These are phyloP conservation scores for Apodemus speciosus DNA, from an alignment of 2,113 vertebrate genomes.

Conservation along the genomic window DNA sequence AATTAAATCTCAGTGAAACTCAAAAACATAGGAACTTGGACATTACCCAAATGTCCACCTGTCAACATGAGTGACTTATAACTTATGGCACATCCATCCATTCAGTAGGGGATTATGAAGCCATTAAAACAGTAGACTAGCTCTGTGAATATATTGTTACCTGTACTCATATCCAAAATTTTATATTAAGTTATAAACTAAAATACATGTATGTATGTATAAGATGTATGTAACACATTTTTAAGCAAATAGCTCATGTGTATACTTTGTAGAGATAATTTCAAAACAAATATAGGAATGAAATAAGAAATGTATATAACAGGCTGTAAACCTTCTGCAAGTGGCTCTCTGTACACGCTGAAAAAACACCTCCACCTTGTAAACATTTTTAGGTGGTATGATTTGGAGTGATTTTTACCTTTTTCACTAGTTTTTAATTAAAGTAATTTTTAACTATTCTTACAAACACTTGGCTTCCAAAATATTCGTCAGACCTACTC, in stretches of 20 bases:
- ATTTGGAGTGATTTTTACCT: constrained; percentile 52
- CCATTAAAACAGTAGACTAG: constrained; percentile 29
- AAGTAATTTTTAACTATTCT: constrained; percentile 29
- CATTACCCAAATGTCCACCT: constrained; percentile 23
- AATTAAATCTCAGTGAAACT: constrained; percentile 58
- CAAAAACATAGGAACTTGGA: not conserved
- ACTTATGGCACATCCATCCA: constrained; percentile 29
- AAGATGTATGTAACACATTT: constrained; percentile 34
- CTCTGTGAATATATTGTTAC: constrained; percentile 60
- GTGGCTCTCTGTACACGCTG: constrained; percentile 19
- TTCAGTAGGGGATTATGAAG: constrained; percentile 51
- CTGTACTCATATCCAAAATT: constrained; percentile 46
- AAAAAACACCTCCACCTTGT: constrained; percentile 45
- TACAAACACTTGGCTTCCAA: constrained; percentile 46
- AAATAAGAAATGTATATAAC: constrained; percentile 35
- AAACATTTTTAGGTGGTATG: constrained; percentile 49
- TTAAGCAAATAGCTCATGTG: constrained; percentile 32
- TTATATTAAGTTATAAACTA: constrained; percentile 54
- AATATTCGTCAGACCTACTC: constrained; percentile 48
- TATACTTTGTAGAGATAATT: constrained; percentile 14
- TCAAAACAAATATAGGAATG: constrained; percentile 60
- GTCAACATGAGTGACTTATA: constrained; percentile 38
- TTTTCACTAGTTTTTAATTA: constrained; percentile 56
- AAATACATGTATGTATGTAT: constrained; percentile 43
- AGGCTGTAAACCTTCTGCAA: constrained; percentile 53